phyloP scores from a whole-genome alignment of 2,888 invertebrate species.

The Pocota personata region DNA sequence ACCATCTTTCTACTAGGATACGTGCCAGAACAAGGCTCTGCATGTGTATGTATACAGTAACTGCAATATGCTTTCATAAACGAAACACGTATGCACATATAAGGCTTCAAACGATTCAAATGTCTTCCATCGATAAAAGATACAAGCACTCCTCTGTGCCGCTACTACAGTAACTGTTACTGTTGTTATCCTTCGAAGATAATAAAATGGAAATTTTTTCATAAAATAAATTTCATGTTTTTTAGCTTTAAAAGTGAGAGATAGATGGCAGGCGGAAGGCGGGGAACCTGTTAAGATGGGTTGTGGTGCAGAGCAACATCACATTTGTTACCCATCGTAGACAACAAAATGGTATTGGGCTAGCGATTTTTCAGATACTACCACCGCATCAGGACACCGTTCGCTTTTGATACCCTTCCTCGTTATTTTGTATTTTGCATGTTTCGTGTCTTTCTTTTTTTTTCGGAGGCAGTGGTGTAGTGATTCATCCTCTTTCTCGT shows the following conservation, averaged over 20 bases:
- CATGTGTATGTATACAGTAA: not conserved
- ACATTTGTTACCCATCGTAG: conserved; percentile 70
- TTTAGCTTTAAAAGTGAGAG: conserved; percentile 25
- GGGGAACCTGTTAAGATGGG: conserved; percentile 11
- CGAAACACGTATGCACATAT: conserved; percentile 71
- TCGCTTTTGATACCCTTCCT: conserved; percentile 66
- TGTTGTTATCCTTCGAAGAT: conserved; percentile 69
- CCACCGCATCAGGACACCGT: conserved; percentile 61
- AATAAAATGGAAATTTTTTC: conserved; percentile 73
- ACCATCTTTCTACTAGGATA: conserved; percentile 29
- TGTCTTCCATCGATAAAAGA: conserved; percentile 61
- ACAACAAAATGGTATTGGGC: conserved; percentile 70
- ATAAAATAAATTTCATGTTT: conserved; percentile 69
- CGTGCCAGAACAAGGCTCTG: conserved; percentile 59
- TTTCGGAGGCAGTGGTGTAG: not conserved
- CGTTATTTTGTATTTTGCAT: conserved; percentile 74
- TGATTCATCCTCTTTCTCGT: conserved; percentile 58
- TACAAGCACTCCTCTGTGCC: conserved; percentile 47
- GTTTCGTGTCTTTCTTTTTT: conserved; percentile 45
- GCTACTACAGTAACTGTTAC: conserved; percentile 55
- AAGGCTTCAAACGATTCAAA: conserved; percentile 62
- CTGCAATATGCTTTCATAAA: conserved; percentile 67
- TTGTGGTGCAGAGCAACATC: conserved; percentile 54
- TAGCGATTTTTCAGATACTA: conserved; percentile 68
- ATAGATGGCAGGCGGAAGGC: not conserved